These are phyloP conservation scores for Ophion ellenae DNA, from an alignment of 2,888 invertebrate genomes.

Conservation along the genomic window DNA sequence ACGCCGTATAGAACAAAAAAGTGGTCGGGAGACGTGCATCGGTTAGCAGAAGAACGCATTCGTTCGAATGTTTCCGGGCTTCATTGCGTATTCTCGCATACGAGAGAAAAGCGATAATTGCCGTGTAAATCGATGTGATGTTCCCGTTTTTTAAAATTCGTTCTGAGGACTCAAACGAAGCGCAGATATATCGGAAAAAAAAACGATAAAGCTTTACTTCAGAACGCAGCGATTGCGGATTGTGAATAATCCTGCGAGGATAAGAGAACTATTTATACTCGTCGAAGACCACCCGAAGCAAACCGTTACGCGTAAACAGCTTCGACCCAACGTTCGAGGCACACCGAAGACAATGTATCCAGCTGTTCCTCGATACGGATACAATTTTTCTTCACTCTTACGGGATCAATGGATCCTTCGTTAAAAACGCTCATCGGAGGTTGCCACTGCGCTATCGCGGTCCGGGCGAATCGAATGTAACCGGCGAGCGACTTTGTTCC, in stretches of 20 bases:
- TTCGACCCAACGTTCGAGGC: constrained; percentile 31
- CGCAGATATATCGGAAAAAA: constrained; percentile 16
- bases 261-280: constrained; percentile 3
- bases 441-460: constrained; percentile 19
- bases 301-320: constrained; percentile 22
- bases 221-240: constrained; percentile 9
- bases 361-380: constrained; percentile 13
- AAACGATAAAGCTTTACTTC: constrained; percentile 20
- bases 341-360: not conserved
- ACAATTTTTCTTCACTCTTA: constrained; percentile 26
- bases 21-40: constrained; percentile 35
- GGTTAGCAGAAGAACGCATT: constrained; percentile 15
- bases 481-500: constrained; percentile 20
- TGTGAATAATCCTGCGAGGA: not conserved
- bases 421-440: constrained; percentile 21
- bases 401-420: constrained; percentile 21
- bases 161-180: constrained; percentile 16
- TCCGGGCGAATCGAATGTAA: constrained; percentile 29
- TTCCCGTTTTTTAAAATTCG: constrained; percentile 15
- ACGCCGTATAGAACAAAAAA: constrained; percentile 25
- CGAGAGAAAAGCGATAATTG: not conserved
- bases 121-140: constrained; percentile 12
- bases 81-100: not conserved
- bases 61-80: constrained; percentile 10
- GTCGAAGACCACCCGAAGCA: constrained; percentile 6